Percentiles rank a stretch among this genome's conserved stretches.
phyloP scores from a whole-genome alignment of 23 tunicate genomes.

The Diplosoma virens region DNA sequence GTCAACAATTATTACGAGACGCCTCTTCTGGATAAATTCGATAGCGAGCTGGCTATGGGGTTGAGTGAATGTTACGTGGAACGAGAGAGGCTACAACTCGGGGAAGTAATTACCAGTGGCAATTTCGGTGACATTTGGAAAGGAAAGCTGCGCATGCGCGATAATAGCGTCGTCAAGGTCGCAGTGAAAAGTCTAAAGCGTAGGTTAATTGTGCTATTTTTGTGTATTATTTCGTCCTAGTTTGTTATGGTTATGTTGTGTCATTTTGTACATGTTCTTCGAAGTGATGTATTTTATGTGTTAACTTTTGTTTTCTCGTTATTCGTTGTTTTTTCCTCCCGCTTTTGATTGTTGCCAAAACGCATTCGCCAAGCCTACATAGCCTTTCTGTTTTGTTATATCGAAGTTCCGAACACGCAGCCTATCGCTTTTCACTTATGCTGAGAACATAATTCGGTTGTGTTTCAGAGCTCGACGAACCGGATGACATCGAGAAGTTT shows the following conservation, averaged over 20 bases:
- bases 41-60: constrained; percentile 78
- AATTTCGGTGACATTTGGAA: constrained; percentile 94
- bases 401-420: no score
- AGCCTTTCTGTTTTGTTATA: no score
- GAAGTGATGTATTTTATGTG: no score
- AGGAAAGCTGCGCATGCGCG: constrained; percentile 69
- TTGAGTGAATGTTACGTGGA: constrained; percentile 85
- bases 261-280: no score
- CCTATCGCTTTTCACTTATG: no score
- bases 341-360: no score
- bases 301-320: no score
- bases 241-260: no score
- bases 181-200: constrained; percentile 91
- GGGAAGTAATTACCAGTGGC: constrained; percentile 85
- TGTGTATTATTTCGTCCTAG: no score
- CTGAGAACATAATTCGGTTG: no score
- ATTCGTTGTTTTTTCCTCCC: no score
- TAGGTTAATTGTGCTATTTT: constrained; percentile 14
- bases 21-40: constrained; percentile 52
- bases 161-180: constrained; percentile 41
- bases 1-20: constrained; percentile 48
- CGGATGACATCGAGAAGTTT: constrained; percentile 86
- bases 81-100: constrained; percentile 69
- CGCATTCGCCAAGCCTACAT: no score
- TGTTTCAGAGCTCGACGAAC: constrained; percentile 49